Evolutionary conservation across 2,888 invertebrate genomes (phyloP).

Genomic region (Acanthopleura granulata): DNA sequence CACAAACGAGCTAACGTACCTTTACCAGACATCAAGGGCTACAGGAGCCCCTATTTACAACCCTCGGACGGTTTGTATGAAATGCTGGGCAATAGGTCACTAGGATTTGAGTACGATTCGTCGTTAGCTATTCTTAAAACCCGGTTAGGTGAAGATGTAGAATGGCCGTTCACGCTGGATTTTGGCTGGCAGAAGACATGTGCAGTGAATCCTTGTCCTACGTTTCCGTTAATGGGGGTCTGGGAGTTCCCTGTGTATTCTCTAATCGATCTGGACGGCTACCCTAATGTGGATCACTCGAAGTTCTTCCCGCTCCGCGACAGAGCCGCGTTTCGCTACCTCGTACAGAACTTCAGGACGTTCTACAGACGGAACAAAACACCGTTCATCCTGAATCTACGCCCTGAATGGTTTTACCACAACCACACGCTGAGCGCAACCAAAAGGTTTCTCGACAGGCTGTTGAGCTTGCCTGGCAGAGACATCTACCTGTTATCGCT

Average conservation of each 20-base stretch:
- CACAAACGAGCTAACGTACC: neutral
- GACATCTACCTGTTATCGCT: neutral
- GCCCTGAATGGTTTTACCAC: conserved; percentile 1
- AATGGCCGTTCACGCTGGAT: conserved; percentile 7
- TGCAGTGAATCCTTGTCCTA: neutral
- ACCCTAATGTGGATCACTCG: neutral
- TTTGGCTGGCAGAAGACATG: neutral
- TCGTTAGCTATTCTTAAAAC: neutral
- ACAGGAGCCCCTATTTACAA: neutral
- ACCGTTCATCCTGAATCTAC: neutral
- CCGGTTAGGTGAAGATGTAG: neutral
- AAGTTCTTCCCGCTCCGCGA: neutral
- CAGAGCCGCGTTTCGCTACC: neutral
- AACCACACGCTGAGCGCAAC: neutral
- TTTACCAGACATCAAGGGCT: neutral
- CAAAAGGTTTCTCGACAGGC: neutral
- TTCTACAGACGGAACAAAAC: neutral
- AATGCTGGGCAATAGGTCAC: neutral
- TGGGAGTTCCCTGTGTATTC: conserved; percentile 4
- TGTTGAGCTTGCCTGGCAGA: neutral
- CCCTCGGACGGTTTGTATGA: neutral
- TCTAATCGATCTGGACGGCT: neutral
- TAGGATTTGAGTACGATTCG: neutral
- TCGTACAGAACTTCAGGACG: neutral
- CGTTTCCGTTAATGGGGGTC: neutral